Percentiles rank a stretch among this genome's conserved stretches.
phyloP scores from a whole-genome alignment of 1,140 invertebrate species.

The Calliphora vicina region DNA sequence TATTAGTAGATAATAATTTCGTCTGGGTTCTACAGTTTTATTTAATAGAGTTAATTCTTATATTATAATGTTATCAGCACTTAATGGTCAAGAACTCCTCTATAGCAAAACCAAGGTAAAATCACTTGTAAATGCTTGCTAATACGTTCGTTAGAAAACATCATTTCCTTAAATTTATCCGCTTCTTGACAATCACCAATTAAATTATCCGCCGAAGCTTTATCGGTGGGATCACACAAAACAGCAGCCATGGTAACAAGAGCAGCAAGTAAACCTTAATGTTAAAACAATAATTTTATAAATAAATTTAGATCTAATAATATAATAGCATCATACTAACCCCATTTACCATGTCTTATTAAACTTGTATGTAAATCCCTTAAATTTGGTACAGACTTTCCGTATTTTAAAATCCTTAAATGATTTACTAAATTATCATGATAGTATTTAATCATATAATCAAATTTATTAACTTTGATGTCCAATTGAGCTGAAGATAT shows the following conservation, averaged over 20 bases:
- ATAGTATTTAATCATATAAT: constrained; percentile 52
- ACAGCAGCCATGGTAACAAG: constrained; percentile 51
- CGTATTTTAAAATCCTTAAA: constrained; percentile 47
- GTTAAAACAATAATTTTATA: constrained; percentile 37
- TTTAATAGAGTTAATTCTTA: too few relatives aligned
- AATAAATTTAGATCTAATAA: constrained; percentile 45
- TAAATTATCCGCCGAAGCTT: constrained; percentile 50
- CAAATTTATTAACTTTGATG: constrained; percentile 52
- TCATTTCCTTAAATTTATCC: constrained; percentile 46
- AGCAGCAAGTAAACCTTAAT: constrained; percentile 44
- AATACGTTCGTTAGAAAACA: constrained; percentile 50
- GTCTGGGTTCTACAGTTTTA: too few relatives aligned
- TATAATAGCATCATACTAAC: constrained; percentile 41
- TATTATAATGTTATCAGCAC: too few relatives aligned
- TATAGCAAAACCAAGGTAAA: constrained; percentile 52
- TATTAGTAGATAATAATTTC: too few relatives aligned
- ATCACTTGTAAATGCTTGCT: constrained; percentile 47
- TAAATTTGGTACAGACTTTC: constrained; percentile 46
- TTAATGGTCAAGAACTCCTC: constrained; percentile 42
- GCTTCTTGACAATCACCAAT: constrained; percentile 44
- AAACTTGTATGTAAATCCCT: constrained; percentile 46
- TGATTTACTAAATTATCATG: constrained; percentile 48
- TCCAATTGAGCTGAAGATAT: constrained; percentile 51
- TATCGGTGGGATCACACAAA: constrained; percentile 50
- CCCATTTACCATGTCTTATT: constrained; percentile 47